Conservation (phyloP, 2,113 vertebrate species). For the Phylloscopus trochiloides region DNA sequence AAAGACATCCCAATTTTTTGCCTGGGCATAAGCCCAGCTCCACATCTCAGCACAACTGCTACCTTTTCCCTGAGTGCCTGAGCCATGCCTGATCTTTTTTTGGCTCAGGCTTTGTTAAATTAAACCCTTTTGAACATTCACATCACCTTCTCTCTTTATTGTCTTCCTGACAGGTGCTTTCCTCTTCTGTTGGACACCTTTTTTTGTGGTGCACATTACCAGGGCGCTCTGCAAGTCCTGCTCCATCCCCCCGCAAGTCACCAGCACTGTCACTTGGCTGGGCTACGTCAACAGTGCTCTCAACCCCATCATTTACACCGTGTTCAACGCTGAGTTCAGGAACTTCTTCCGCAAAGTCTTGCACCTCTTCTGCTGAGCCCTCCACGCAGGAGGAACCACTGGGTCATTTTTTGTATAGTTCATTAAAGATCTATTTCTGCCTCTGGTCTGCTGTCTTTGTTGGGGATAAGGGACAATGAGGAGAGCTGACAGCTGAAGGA, state of each 20-base stretch:
- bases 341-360: constrained; percentile 87
- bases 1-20: not conserved
- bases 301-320: constrained; percentile 92
- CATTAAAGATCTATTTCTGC: constrained; percentile 68
- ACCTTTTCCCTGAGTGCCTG: not conserved
- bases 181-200: constrained; percentile 95
- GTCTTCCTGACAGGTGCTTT: constrained; percentile 80
- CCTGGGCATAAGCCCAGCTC: not conserved
- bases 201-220: constrained; percentile 91
- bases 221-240: constrained; percentile 84
- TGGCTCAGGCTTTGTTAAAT: not conserved
- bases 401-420: constrained; percentile 30
- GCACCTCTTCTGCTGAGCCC: constrained; percentile 69
- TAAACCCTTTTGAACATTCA: not conserved
- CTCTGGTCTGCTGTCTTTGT: not conserved
- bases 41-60: not conserved
- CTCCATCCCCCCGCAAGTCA: constrained; percentile 77
- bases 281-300: constrained; percentile 95
- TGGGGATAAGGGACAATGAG: not conserved
- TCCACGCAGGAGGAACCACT: not conserved
- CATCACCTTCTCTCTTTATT: not conserved
- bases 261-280: constrained; percentile 94
- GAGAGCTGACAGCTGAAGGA: not conserved
- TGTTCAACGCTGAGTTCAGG: constrained; percentile 92
- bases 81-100: not conserved